Base-by-base conservation (phyloP, 2,797 vertebrate genomes). In the Danionella dracula region DNA sequence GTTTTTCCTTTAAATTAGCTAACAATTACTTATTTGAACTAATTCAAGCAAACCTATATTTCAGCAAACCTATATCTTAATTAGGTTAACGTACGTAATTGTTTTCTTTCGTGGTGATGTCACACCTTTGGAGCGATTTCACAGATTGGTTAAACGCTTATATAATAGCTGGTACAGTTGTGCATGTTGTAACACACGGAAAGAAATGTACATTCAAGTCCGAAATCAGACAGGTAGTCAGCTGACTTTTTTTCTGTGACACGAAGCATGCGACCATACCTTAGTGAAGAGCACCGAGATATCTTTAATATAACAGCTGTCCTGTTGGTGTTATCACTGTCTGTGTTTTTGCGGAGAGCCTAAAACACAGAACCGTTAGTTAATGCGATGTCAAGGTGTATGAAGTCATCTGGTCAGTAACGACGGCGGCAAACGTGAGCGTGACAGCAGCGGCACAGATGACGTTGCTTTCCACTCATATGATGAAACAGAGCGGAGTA, bases 201-300 rank as follows among this genome's bases (percentile, higher is more conserved):
- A 6, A 27, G 3, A 27, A 27, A 27, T 27, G 23, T 6, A 3
- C 3, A 27, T 27, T 27, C 23, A 3, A 38, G 32, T 40, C 11
- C 29, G 16, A 56, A 56, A 66, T 56, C 63, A 66, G 63, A 56
- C 63, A 66, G 63, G 63, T 66, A 56, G 51, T 66, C 41, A 38
- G 20, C 40, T 65, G 50, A 37, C 61, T 34, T 54, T 23, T n/a
- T n/a, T 44, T 64, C 61, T 42, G 35, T 35, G 21, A 45, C 56
- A 59, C 40, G 8, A 61, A 55, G 62, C 34, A 57, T 66, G 42
- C 34, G 10, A 20, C n/a, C 64, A 31, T 66, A 66, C 64, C 64
- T 66, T 38, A 29, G 32, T 32, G n/a, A 31, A 66, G 15, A 29
- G 53, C 29, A 48, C 64, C 63, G 38, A 10, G 27, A 31, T 10